Evolutionary conservation across 2,797 vertebrate genomes (phyloP), one percentile per base, ranked within the genome.

Genomic region (Streptopelia turtur): DNA sequence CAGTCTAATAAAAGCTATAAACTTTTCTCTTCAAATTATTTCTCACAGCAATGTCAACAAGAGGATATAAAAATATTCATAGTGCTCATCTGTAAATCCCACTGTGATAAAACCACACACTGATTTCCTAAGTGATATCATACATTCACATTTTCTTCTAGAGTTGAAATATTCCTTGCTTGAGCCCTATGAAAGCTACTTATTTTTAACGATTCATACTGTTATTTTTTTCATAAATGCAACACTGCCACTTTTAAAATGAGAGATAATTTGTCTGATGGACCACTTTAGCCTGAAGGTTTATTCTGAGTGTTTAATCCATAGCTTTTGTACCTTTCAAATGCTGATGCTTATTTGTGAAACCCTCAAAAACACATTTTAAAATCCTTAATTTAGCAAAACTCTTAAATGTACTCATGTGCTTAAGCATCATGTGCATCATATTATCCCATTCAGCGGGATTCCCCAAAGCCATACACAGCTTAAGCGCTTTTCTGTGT

Each of bases 1-100:
- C 56, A 52, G 28, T 64, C 50, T 92, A 88, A 94, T 71, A 70
- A 93, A 94, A 77, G 31, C 65, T 68, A 95, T 83, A 70, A 94
- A 95, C 53, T 61, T 80, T 87, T 79, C 56, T 86, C 13, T 45
- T 80, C 56, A 39, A 27, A 7, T 63, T 64, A 91, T 80, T 93
- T 86, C 63, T 89, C 43, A 85, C 23, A 89, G 35, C 27, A 75
- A 24, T 61, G 78, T 50, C 89, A 94, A 87, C 84, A 93, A 66
- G 57, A 78, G 22, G 28, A 71, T 47, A 87, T 33, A 80, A 96
- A 93, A 89, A 94, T 74, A 93, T 81, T 90, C 61, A 37, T 61
- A 72, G n/a, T 41, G 24, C 55, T 93, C 37, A 47, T 71, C 82
- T 81, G 45, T 55, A 87, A 92, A 91, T 89, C 87, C 65, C 60